phyloP scores from a whole-genome alignment of 2,113 vertebrate genomes.

The Grantiella picta region DNA sequence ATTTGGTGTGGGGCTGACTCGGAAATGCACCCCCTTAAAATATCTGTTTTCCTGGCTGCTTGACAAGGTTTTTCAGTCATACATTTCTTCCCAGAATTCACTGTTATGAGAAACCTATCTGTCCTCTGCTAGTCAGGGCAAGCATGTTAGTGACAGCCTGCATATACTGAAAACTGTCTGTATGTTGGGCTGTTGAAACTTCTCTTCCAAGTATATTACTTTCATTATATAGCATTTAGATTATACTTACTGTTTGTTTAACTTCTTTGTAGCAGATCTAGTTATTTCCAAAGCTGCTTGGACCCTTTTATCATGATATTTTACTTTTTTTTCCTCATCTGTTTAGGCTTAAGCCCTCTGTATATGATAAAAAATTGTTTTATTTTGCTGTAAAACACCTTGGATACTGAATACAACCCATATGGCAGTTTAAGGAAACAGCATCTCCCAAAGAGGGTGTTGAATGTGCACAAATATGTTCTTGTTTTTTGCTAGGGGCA shows the following conservation, averaged over 20 bases:
- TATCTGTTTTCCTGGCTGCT: neutral
- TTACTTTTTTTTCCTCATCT: slow-evolving; percentile 33
- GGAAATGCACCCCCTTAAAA: neutral
- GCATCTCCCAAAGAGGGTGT: slow-evolving; percentile 62
- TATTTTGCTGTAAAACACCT: slow-evolving; percentile 59
- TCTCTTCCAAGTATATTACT: neutral
- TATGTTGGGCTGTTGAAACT: neutral
- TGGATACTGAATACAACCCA: slow-evolving; percentile 54
- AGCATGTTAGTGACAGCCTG: neutral
- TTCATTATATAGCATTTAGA: neutral
- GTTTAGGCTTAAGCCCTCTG: slow-evolving; percentile 29
- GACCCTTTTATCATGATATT: slow-evolving; percentile 15
- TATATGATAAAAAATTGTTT: slow-evolving; percentile 51
- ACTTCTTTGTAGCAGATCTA: neutral
- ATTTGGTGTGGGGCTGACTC: neutral
- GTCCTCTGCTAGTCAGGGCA: neutral
- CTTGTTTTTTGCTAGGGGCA: slow-evolving; percentile 54
- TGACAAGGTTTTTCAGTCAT: neutral
- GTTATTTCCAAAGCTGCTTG: slow-evolving; percentile 28
- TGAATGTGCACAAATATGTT: slow-evolving; percentile 57
- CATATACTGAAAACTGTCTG: neutral
- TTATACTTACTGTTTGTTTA: neutral
- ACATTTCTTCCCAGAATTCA: neutral
- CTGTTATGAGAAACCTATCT: neutral
- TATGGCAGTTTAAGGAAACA: slow-evolving; percentile 51